Evolutionary conservation across 2,797 vertebrate genomes (phyloP).

Genomic region (Rhabdomys pumilio): DNA sequence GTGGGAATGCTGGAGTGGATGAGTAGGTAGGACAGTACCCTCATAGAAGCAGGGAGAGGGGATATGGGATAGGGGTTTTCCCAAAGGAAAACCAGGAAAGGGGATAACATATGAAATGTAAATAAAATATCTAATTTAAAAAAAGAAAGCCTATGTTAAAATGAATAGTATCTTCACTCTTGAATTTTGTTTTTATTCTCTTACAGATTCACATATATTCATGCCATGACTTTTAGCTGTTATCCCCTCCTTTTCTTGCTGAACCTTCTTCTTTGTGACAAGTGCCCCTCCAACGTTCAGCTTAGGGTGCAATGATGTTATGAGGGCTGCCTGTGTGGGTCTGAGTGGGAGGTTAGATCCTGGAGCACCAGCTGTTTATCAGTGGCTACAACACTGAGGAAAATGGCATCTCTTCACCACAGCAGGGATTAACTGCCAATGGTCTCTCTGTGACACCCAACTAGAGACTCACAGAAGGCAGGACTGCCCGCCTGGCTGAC

Average conservation of each 20-base stretch:
- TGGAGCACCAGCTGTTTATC: too few relatives aligned
- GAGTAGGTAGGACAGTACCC: too few relatives aligned
- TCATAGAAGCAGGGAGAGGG: too few relatives aligned
- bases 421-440: background rate
- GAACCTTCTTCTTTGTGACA: background rate
- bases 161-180: background rate
- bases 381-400: background rate
- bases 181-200: background rate
- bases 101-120: too few relatives aligned
- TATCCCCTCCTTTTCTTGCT: background rate
- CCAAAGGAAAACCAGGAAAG: too few relatives aligned
- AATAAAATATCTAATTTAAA: too few relatives aligned
- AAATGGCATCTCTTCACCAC: background rate
- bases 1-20: too few relatives aligned
- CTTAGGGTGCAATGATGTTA: too few relatives aligned
- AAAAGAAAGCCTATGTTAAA: background rate
- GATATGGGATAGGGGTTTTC: too few relatives aligned
- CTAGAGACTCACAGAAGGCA: background rate
- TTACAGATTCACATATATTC: background rate
- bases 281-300: background rate
- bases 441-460: background rate
- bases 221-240: background rate
- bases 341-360: too few relatives aligned
- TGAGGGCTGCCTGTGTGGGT: background rate
- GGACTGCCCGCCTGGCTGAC: background rate